Percentiles rank a stretch among this genome's conserved stretches.
Conservation (phyloP, 2,113 vertebrate species). For the Columba janthina region DNA sequence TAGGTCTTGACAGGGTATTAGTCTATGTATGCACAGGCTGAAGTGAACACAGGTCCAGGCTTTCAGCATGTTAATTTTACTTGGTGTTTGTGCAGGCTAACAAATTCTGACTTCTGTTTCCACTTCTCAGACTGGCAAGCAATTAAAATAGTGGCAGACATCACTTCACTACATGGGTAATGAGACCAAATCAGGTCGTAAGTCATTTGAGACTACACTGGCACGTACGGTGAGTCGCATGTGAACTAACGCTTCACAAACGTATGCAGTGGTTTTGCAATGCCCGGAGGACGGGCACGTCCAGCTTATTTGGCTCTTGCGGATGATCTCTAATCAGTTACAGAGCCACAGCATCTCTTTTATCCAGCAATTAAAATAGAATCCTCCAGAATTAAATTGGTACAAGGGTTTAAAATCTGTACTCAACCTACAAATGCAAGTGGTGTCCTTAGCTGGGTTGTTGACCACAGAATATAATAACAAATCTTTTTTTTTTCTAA, state of each 20-base stretch:
- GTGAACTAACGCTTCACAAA: background rate
- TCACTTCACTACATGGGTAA: background rate
- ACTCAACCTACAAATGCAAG: background rate
- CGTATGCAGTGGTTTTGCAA: background rate
- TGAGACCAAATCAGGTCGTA: background rate
- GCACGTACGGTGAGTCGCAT: background rate
- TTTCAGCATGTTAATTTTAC: background rate
- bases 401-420: background rate
- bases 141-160: constrained; percentile 10
- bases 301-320: background rate
- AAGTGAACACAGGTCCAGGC: background rate
- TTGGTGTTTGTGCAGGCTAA: background rate
- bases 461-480: background rate
- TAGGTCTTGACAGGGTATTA: background rate
- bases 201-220: background rate
- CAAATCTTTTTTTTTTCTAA: background rate
- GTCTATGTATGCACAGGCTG: background rate
- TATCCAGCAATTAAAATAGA: background rate
- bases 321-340: background rate
- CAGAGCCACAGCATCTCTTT: background rate
- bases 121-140: background rate
- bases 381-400: background rate
- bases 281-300: background rate
- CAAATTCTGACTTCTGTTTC: background rate
- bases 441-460: background rate